These are phyloP conservation scores for Atractosteus spatula DNA, from an alignment of 2,113 vertebrate genomes.

Conservation along the genomic window DNA sequence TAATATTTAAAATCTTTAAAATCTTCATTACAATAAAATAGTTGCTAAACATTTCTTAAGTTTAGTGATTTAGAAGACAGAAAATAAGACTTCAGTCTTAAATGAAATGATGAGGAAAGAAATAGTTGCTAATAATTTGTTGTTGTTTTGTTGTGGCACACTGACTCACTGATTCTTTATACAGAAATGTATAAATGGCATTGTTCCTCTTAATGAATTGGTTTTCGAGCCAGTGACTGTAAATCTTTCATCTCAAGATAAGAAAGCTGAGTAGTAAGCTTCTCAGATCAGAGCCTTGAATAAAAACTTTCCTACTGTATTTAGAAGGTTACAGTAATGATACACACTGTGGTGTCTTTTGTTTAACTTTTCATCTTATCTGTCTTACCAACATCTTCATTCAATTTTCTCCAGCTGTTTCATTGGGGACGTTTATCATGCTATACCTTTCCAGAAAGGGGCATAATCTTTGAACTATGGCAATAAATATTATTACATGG, in stretches of 20 bases:
- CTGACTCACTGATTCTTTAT: conserved; percentile 37
- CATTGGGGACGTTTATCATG: conserved; percentile 16
- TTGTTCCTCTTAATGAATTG: conserved; percentile 5
- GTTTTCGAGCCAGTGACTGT: neutral
- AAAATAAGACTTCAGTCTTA: too few species aligned
- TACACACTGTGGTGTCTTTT: conserved; percentile 10
- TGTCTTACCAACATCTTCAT: conserved; percentile 35
- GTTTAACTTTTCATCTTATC: conserved; percentile 39
- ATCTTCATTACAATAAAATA: too few species aligned
- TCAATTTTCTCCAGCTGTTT: conserved; percentile 39
- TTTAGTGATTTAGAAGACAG: too few species aligned
- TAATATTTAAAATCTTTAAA: too few species aligned
- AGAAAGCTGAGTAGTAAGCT: neutral
- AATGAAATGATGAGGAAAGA: too few species aligned
- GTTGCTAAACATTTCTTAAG: too few species aligned
- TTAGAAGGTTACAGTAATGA: conserved; percentile 5
- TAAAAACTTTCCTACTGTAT: neutral
- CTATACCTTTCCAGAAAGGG: conserved; percentile 17
- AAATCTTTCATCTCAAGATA: conserved; percentile 3
- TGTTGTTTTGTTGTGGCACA: conserved; percentile 23
- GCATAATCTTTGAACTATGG: conserved; percentile 3
- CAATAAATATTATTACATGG: conserved; percentile 13
- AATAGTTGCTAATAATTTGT: too few species aligned
- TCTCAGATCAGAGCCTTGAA: conserved; percentile 11
- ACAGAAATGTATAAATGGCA: conserved; percentile 29